A percentile compares a stretch with the other conserved stretches of the same genome.
These are phyloP conservation scores for Sardina pilchardus DNA, from an alignment of 2,113 vertebrate genomes.

Conservation along the genomic window DNA sequence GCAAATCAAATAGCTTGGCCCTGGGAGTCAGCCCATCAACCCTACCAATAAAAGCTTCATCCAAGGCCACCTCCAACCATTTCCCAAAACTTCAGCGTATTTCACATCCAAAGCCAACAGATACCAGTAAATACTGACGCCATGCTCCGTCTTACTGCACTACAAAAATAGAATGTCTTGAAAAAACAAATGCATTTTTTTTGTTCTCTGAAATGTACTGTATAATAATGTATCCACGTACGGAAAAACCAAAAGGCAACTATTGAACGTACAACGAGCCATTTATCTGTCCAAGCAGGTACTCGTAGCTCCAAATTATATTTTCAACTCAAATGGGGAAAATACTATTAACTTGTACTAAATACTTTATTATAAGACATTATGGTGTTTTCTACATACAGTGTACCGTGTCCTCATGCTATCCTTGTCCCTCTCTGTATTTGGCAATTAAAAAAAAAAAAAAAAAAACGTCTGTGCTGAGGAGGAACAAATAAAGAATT, in stretches of 20 bases:
- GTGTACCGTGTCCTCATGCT: slow-evolving; percentile 64
- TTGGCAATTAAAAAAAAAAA: slow-evolving; percentile 57
- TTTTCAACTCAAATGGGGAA: slow-evolving; percentile 63
- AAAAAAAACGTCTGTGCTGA: slow-evolving; percentile 54
- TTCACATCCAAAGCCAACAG: slow-evolving; percentile 42
- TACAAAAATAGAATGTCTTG: slow-evolving; percentile 43
- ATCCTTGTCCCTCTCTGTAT: slow-evolving; percentile 62
- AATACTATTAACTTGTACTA: slow-evolving; percentile 63
- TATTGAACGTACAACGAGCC: slow-evolving; percentile 60
- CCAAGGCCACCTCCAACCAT: slow-evolving; percentile 39
- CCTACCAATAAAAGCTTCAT: slow-evolving; percentile 50
- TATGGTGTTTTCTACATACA: slow-evolving; percentile 72
- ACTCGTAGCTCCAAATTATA: slow-evolving; percentile 63
- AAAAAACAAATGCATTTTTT: slow-evolving; percentile 23
- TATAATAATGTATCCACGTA: slow-evolving; percentile 53
- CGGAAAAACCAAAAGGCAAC: slow-evolving; percentile 62
- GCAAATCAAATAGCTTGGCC: slow-evolving; percentile 52
- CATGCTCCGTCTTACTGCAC: slow-evolving; percentile 58
- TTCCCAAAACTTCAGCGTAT: slow-evolving; percentile 44
- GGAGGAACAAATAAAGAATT: slow-evolving; percentile 68
- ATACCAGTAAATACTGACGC: slow-evolving; percentile 37
- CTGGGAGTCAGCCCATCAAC: slow-evolving; percentile 39
- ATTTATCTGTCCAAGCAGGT: slow-evolving; percentile 63
- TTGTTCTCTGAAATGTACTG: slow-evolving; percentile 57
- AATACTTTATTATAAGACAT: slow-evolving; percentile 69